These are phyloP conservation scores for Botrylloides violaceus DNA, from an alignment of 23 tunicate genomes.

Conservation along the genomic window DNA sequence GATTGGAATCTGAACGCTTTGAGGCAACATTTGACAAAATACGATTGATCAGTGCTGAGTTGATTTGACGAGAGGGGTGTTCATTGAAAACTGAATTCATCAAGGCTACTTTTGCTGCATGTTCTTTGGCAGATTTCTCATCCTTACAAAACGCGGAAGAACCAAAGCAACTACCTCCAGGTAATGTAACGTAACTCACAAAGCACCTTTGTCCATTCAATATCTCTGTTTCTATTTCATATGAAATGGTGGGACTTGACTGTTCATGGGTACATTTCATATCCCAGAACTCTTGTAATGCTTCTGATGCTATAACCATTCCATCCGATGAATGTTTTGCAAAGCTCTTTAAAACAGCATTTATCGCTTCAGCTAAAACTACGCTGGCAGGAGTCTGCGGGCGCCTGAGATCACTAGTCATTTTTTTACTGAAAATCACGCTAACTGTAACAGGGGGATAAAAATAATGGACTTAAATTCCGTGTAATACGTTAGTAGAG, in stretches of 20 bases:
- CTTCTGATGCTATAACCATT: slow-evolving; percentile 61
- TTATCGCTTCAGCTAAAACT: slow-evolving; percentile 33
- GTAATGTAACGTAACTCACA: slow-evolving; percentile 71
- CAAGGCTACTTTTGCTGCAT: slow-evolving; percentile 78
- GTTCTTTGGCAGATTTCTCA: slow-evolving; percentile 60
- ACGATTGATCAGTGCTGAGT: slow-evolving; percentile 24
- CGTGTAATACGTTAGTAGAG: too few relatives aligned
- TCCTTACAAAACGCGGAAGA: slow-evolving; percentile 12
- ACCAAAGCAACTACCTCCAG: slow-evolving; percentile 88
- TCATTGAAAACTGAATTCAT: slow-evolving; percentile 83
- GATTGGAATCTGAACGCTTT: background rate
- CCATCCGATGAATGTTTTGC: slow-evolving; percentile 51
- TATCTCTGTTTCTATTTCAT: slow-evolving; percentile 24
- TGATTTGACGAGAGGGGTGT: slow-evolving; percentile 52
- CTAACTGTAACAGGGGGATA: too few relatives aligned
- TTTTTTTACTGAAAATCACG: background rate
- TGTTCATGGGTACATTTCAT: slow-evolving; percentile 41
- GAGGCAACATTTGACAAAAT: slow-evolving; percentile 31
- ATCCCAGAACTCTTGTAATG: slow-evolving; percentile 77
- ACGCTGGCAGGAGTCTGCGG: slow-evolving; percentile 23
- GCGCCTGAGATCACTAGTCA: slow-evolving; percentile 8
- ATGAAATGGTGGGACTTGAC: slow-evolving; percentile 12
- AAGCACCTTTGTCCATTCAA: background rate
- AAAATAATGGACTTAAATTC: too few relatives aligned
- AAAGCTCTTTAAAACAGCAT: slow-evolving; percentile 64